Percentiles rank a stretch among this genome's conserved stretches.
Conservation (phyloP, 2,797 vertebrate species). For the Sebastes nivosus region DNA sequence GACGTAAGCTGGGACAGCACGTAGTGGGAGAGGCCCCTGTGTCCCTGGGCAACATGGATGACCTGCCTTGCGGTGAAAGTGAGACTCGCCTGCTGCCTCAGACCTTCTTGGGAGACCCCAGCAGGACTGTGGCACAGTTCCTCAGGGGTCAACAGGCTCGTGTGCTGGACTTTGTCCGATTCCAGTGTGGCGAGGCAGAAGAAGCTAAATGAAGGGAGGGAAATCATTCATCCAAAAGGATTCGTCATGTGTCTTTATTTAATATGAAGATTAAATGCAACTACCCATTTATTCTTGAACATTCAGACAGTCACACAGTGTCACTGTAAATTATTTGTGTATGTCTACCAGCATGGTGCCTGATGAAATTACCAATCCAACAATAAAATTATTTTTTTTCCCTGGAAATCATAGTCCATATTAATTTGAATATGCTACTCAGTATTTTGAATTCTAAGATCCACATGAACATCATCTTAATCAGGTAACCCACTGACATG, state of each 20-base stretch:
- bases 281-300: background rate
- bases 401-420: background rate
- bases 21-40: constrained; percentile 90
- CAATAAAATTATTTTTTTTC: constrained; percentile 35
- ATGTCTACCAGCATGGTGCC: background rate
- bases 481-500: no score
- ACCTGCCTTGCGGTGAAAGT: constrained; percentile 83
- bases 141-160: constrained; percentile 81
- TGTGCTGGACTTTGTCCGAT: constrained; percentile 90
- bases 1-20: constrained; percentile 89
- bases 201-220: constrained; percentile 50
- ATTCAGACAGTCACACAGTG: background rate
- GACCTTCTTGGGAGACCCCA: constrained; percentile 86
- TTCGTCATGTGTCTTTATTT: constrained; percentile 6
- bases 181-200: constrained; percentile 87
- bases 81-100: constrained; percentile 91
- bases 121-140: constrained; percentile 88
- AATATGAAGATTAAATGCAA: constrained; percentile 18
- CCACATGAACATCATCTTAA: background rate
- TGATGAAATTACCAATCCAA: constrained; percentile 31
- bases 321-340: constrained; percentile 31
- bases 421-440: background rate
- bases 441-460: background rate
- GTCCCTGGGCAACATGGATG: constrained; percentile 87
- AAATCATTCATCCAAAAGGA: background rate